Evolutionary conservation across 2,797 vertebrate genomes (phyloP).

Genomic region (Lacerta agilis): DNA sequence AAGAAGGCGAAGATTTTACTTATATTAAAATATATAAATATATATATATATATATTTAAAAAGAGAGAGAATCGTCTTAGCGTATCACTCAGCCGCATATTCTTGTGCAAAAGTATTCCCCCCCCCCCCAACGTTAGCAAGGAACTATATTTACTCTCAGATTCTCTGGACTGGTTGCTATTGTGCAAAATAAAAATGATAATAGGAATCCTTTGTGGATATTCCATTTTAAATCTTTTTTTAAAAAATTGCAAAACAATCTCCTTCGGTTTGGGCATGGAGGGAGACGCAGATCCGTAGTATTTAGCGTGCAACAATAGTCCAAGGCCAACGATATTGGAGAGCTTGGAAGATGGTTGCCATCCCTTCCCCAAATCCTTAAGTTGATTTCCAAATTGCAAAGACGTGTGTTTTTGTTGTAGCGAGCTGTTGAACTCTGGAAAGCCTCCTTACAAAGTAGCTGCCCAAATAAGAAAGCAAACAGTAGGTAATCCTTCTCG

Average conservation of each 20-base stretch:
- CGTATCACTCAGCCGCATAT: background rate
- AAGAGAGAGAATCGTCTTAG: conserved; percentile 34
- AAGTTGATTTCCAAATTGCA: conserved; percentile 47
- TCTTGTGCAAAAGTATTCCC: background rate
- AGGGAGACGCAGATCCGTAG: accelerated
- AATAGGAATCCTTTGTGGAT: background rate
- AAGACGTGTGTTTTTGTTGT: conserved; percentile 66
- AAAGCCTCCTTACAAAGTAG: conserved; percentile 73
- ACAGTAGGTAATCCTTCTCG: conserved; percentile 47
- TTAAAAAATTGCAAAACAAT: background rate
- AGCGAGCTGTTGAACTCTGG: conserved; percentile 60
- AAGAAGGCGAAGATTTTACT: background rate
- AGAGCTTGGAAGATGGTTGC: background rate
- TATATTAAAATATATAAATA: too few species aligned
- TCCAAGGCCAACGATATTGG: background rate
- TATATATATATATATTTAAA: too few species aligned
- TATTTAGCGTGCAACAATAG: background rate
- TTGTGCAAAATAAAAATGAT: background rate
- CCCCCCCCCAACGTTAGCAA: background rate
- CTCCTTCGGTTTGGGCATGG: background rate
- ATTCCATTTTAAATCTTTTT: background rate
- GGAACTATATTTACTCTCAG: background rate
- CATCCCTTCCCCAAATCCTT: conserved; percentile 22
- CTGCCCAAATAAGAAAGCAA: conserved; percentile 52
- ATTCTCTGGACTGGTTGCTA: background rate